Evolutionary conservation across 2,797 vertebrate species (phyloP), one percentile per base, ranked within the genome.

Genomic region (Protonibea diacanthus): DNA sequence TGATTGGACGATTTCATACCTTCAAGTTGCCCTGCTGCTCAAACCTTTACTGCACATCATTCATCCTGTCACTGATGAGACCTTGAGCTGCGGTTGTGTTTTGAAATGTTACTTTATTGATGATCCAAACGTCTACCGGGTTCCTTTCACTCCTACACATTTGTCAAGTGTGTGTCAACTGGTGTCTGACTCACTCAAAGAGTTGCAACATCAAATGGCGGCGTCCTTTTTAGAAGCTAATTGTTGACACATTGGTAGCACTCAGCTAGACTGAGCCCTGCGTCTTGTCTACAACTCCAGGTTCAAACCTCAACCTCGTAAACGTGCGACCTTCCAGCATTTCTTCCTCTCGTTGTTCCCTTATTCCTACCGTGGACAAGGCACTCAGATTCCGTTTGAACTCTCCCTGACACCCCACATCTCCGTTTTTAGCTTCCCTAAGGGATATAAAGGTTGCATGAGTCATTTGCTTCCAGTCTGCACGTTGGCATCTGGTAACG

Each of bases 391-490:
- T 88, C 58, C 53, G 61, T 88, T 76, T 91, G 80, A 91, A 83
- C 89, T 88, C 86, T 71, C 45, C n/a, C 65, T 67, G 64, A 86
- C 86, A 88, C 72, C 68, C 67, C 45, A 20, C 62, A 7, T 74
- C 57, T 83, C 89, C 76, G 80, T 91, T 91, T 93, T 91, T 91
- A 92, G 86, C 78, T 61, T 68, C 82, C 72, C 78, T 29, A 44
- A 76, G 74, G 56, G 55, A 29, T 57, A 67, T 85, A 71, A 87
- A 78, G 61, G 73, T 69, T 55, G 72, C 77, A 69, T 74, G 79
- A 93, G 88, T 90, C 91, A 91, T 90, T 88, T 83, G 60, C 83
- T 86, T 80, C 81, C 72, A 71, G 72, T 78, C 86, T 82, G 80
- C 85, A 55, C 33, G 27, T 65, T 81, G 86, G 80, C 92, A 84